phyloP scores from a whole-genome alignment of 1,140 invertebrate species.

The Pomacea maculata region DNA sequence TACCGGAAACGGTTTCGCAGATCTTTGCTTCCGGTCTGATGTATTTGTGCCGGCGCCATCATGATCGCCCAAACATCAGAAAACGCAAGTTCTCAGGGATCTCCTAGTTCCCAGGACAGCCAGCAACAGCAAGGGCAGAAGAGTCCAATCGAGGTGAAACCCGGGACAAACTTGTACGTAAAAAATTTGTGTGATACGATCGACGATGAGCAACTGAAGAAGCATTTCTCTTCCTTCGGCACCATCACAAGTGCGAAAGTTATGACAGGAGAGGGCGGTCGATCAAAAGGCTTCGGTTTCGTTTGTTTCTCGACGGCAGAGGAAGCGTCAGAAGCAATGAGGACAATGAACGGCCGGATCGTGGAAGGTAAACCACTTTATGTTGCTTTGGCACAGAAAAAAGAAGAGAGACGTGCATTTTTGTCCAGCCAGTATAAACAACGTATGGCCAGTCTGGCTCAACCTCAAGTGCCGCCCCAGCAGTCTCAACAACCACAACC shows the following conservation, averaged over 20 bases:
- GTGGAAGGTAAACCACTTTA: constrained; percentile 97
- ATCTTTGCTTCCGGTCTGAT: constrained; percentile 6
- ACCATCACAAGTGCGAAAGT: constrained; percentile 97
- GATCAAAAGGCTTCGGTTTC: constrained; percentile 94
- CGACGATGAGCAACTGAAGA: constrained; percentile 91
- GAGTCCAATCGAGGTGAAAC: constrained; percentile 13
- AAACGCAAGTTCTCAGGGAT: constrained; percentile 7
- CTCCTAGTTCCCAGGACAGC: constrained; percentile 6
- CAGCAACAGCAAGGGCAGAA: neutral
- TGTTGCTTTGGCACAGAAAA: constrained; percentile 96
- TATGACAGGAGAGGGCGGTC: constrained; percentile 62
- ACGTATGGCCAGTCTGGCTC: constrained; percentile 29
- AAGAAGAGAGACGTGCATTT: constrained; percentile 97
- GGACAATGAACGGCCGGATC: constrained; percentile 96
- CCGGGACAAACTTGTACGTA: constrained; percentile 95
- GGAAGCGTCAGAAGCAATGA: constrained; percentile 98
- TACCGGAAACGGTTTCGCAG: neutral
- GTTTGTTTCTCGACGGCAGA: constrained; percentile 97
- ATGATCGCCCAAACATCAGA: neutral
- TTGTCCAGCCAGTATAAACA: constrained; percentile 90
- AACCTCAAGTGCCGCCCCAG: constrained; percentile 19
- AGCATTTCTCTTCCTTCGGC: constrained; percentile 92
- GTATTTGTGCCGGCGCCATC: constrained; percentile 1
- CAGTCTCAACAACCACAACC: constrained; percentile 17
- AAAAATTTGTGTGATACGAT: constrained; percentile 98